Conservation (phyloP, 53 echinoderm and acorn worm species). For the Apostichopus leukothele region DNA sequence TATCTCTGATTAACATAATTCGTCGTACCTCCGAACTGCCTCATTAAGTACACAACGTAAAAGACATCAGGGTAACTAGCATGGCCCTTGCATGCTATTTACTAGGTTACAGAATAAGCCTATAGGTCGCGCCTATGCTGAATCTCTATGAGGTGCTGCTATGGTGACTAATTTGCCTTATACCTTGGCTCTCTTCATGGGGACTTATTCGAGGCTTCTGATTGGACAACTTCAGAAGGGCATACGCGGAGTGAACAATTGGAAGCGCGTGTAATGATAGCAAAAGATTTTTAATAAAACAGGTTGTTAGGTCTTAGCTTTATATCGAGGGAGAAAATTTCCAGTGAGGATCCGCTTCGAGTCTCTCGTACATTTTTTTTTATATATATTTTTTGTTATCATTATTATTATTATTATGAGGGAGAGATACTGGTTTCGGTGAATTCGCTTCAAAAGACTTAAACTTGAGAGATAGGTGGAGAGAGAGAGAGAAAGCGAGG, state of each 20-base stretch:
- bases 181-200: conserved; percentile 5
- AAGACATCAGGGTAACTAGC: conserved; percentile 29
- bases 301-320: conserved; percentile 43
- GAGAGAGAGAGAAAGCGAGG: too few species aligned
- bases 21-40: conserved; percentile 41
- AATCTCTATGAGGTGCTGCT: conserved; percentile 22
- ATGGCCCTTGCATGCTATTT: conserved; percentile 32
- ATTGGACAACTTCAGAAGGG: conserved; percentile 26
- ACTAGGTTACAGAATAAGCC: conserved; percentile 44
- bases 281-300: conserved; percentile 48
- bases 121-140: conserved; percentile 43
- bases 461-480: too few species aligned
- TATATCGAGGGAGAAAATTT: conserved; percentile 15
- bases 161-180: conserved; percentile 40
- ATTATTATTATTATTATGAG: too few species aligned
- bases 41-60: conserved; percentile 42
- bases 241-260: conserved; percentile 42
- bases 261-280: conserved; percentile 38
- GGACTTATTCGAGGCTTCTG: conserved; percentile 13
- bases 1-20: conserved; percentile 39
- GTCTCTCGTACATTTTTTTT: not conserved
- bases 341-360: conserved; percentile 32
- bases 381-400: not conserved
- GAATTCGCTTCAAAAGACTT: too few species aligned
- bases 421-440: conserved; percentile 34